Base-by-base conservation (phyloP, 2,113 vertebrate species). In the Phoxinus phoxinus region DNA sequence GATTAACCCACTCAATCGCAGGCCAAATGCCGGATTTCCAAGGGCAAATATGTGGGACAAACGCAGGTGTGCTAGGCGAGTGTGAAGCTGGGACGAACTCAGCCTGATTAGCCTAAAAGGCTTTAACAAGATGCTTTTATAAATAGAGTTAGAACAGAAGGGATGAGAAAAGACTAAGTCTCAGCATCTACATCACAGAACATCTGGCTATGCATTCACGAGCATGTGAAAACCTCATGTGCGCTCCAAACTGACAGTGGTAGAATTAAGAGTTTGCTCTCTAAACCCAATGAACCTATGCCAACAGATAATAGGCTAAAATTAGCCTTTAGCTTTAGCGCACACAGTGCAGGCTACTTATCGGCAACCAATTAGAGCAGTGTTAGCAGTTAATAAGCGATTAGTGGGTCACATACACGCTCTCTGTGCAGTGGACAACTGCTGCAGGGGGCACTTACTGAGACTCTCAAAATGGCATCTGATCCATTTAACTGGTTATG, bases 351-450 rank as follows among this genome's bases (percentile, higher is more conserved):
- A n/a, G 71, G 56, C 75, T 84, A 81, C 87, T 81, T 84, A 84
- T 81, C 74, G 84, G 84, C 63, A 88, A 86, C 84, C 81, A 88
- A 83, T 88, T 86, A 84, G 27, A 61, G 46, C 48, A 4, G 35
- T 81, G 81, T 59, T 80, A 86, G 75, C 75, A 81, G 81, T 84
- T 88, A 84, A 86, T 86, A 88, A 84, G 85, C 81, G 85, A 81
- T 88, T 74, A 88, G 81, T 58, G 76, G 32, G 81, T 84, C 84
- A 86, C 65, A 84, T 15, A 32, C 81, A 58, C 44, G 56, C n/a
- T 35, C 81, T 23, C 23, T 69, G 65, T 83, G 67, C 46, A 72
- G 46, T 83, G 81, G 67, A 83, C 81, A 71, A 83, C 81, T 83
- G 76, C 76, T 81, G 65, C 37, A 81, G 82, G 87, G 67, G 78